Conservation (phyloP, 2,888 invertebrate genomes). For the Liposcelis brunnea region DNA sequence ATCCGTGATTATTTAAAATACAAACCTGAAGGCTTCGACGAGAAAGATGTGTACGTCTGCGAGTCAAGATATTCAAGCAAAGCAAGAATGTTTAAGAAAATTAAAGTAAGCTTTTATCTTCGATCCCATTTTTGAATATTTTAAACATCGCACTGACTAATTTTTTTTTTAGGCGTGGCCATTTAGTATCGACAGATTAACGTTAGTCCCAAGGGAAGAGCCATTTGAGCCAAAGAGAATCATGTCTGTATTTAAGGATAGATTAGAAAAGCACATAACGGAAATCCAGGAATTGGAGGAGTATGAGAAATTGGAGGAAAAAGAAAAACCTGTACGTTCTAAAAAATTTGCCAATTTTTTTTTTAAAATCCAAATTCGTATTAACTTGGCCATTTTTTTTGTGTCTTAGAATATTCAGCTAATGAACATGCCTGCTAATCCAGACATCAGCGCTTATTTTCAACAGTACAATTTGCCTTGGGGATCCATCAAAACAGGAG, state of each 20-base stretch:
- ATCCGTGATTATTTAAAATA: slow-evolving; percentile 87
- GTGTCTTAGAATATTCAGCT: slow-evolving; percentile 1
- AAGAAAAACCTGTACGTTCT: slow-evolving; percentile 64
- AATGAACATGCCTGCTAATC: slow-evolving; percentile 4
- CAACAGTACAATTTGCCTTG: slow-evolving; percentile 82
- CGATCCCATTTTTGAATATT: slow-evolving; percentile 3
- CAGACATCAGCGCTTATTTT: slow-evolving; percentile 41
- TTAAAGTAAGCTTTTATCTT: slow-evolving; percentile 24
- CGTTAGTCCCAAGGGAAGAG: slow-evolving; percentile 48
- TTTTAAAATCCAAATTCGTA: slow-evolving; percentile 10
- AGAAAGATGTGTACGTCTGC: slow-evolving; percentile 92
- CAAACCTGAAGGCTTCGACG: slow-evolving; percentile 69
- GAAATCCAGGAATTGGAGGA: slow-evolving; percentile 71
- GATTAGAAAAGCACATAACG: slow-evolving; percentile 77
- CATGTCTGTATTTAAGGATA: slow-evolving; percentile 83
- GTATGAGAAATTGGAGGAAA: slow-evolving; percentile 65
- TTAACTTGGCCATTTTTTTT: slow-evolving; percentile 10
- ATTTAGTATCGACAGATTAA: slow-evolving; percentile 40
- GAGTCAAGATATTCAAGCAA: slow-evolving; percentile 85
- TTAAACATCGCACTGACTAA: slow-evolving; percentile 7
- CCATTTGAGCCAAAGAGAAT: slow-evolving; percentile 71
- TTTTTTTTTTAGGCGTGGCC: slow-evolving; percentile 27
- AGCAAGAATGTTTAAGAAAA: slow-evolving; percentile 80
- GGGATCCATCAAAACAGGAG: slow-evolving; percentile 74
- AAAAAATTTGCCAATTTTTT: background rate